Conservation (phyloP, 2,888 invertebrate species). For the Clanis bilineata region DNA sequence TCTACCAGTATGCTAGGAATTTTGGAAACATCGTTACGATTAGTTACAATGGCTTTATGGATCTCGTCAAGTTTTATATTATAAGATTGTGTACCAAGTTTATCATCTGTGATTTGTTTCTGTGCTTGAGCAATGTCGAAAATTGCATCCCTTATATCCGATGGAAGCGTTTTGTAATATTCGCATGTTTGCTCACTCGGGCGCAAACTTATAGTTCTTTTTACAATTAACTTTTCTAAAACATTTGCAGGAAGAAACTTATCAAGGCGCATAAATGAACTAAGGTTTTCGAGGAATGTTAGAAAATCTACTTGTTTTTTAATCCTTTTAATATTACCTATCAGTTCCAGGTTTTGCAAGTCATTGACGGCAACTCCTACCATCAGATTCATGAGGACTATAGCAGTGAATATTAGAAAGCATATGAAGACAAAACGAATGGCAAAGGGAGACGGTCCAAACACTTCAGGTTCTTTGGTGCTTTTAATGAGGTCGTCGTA, state of each 20-base stretch:
- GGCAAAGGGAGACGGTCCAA: constrained; percentile 54
- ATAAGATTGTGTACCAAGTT: constrained; percentile 45
- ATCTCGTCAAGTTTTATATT: constrained; percentile 36
- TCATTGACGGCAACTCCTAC: constrained; percentile 83
- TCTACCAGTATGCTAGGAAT: not conserved
- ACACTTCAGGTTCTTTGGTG: constrained; percentile 40
- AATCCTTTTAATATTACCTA: constrained; percentile 78
- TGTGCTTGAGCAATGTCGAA: constrained; percentile 59
- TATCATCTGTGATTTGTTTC: constrained; percentile 54
- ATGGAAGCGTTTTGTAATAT: constrained; percentile 48
- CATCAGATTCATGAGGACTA: constrained; percentile 82
- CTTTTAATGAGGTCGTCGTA: constrained; percentile 70
- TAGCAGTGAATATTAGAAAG: constrained; percentile 77
- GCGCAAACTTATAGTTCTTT: constrained; percentile 14
- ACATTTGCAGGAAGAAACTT: constrained; percentile 27
- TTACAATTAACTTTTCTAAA: constrained; percentile 25
- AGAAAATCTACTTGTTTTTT: constrained; percentile 80
- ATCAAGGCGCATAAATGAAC: constrained; percentile 25
- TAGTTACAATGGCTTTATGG: constrained; percentile 20
- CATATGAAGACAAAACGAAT: constrained; percentile 72
- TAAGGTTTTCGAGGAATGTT: constrained; percentile 35
- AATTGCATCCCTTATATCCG: constrained; percentile 58
- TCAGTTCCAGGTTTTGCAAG: constrained; percentile 77
- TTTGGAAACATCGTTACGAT: not conserved
- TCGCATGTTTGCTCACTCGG: constrained; percentile 21